phyloP scores from a whole-genome alignment of 2,888 invertebrate genomes.

The Rotaria socialis region DNA sequence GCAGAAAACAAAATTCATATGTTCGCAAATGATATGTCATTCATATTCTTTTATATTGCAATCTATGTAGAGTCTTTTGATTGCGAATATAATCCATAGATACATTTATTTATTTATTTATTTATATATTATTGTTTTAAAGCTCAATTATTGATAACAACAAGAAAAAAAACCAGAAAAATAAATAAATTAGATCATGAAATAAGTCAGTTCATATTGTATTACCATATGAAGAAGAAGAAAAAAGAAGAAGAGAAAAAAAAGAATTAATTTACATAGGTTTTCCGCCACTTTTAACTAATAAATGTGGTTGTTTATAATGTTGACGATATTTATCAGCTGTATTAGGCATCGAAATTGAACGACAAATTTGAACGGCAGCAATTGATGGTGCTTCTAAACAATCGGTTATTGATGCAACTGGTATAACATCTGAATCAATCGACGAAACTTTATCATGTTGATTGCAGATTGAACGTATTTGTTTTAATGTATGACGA shows the following conservation, averaged over 20 bases:
- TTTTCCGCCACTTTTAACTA: neutral
- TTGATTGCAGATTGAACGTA: conserved; percentile 9
- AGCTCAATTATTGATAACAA: neutral
- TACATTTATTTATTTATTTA: neutral
- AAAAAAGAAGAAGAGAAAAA: neutral
- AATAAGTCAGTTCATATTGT: neutral
- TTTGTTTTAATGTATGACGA: conserved; percentile 12
- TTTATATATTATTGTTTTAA: neutral
- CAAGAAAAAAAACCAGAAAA: neutral
- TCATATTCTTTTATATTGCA: neutral
- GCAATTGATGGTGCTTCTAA: conserved; percentile 24
- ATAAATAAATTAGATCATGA: neutral
- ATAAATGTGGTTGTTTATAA: neutral
- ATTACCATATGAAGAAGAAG: neutral
- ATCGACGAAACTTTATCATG: conserved; percentile 7
- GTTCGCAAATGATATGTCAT: neutral
- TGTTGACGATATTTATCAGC: neutral
- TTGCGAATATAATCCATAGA: neutral
- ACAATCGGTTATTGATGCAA: conserved; percentile 26
- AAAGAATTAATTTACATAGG: neutral
- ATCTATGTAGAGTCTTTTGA: too few species aligned
- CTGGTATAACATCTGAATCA: neutral
- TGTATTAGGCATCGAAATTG: conserved; percentile 4
- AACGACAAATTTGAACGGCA: conserved; percentile 25
- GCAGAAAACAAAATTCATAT: neutral